Conservation (phyloP, 2,888 invertebrate species). For the Bimastos eiseni region DNA sequence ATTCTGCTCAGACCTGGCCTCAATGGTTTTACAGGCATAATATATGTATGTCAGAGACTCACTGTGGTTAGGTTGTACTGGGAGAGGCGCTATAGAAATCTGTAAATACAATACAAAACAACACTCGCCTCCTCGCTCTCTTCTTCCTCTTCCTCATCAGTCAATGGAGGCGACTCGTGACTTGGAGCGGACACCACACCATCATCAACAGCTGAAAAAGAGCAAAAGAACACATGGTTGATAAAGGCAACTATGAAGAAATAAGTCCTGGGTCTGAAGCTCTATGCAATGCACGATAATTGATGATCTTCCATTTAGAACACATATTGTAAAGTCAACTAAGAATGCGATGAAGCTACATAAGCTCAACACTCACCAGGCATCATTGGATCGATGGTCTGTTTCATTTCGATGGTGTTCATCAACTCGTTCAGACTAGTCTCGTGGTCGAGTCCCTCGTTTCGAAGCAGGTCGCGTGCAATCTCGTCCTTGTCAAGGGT, state of each 20-base stretch:
- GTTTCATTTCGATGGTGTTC: slow-evolving; percentile 25
- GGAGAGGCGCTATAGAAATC: too few species aligned
- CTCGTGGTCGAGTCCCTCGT: slow-evolving; percentile 59
- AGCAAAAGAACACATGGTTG: not conserved
- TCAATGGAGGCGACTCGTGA: not conserved
- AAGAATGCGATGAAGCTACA: not conserved
- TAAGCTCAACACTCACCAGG: not conserved
- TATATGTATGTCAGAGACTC: too few species aligned
- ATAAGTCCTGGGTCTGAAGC: not conserved
- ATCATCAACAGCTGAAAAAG: not conserved
- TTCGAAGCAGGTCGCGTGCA: slow-evolving; percentile 57
- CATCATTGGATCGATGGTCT: not conserved
- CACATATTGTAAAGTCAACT: too few species aligned
- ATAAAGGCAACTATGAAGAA: not conserved
- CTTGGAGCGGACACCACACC: not conserved
- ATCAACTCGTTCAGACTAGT: slow-evolving; percentile 56
- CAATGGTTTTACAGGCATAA: not conserved
- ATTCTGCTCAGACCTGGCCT: not conserved
- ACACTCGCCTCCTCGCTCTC: not conserved
- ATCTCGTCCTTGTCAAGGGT: slow-evolving; percentile 62
- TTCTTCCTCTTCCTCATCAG: not conserved
- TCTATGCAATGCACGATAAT: not conserved
- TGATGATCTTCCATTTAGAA: not conserved
- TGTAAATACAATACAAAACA: too few species aligned
- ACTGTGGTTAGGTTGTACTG: too few species aligned